phyloP scores from a whole-genome alignment of 1,140 invertebrate species.

The Apolygus lucorum region DNA sequence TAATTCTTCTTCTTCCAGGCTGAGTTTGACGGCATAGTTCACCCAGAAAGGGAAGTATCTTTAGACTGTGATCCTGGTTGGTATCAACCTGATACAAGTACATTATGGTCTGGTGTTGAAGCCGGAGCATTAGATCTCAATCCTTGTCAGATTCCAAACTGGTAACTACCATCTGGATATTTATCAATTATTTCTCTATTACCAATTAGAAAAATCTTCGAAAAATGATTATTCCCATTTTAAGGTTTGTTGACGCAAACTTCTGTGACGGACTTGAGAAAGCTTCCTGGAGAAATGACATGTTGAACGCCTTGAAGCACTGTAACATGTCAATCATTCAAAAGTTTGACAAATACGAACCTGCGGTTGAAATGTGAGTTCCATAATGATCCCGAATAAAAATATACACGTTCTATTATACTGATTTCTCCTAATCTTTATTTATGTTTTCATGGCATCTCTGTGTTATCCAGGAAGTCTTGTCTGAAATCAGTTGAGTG shows the following conservation, averaged over 20 bases:
- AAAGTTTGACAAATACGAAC: slow-evolving; percentile 53
- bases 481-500: slow-evolving; percentile 74
- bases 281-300: slow-evolving; percentile 58
- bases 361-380: slow-evolving; percentile 59
- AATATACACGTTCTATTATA: too few relatives aligned
- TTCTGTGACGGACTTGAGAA: slow-evolving; percentile 36
- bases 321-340: slow-evolving; percentile 43
- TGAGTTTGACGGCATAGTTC: slow-evolving; percentile 50
- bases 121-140: slow-evolving; percentile 69
- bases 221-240: too few relatives aligned
- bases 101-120: slow-evolving; percentile 61
- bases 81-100: slow-evolving; percentile 22
- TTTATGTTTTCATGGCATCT: too few relatives aligned
- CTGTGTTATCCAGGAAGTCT: slow-evolving; percentile 46
- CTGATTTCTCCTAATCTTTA: too few relatives aligned
- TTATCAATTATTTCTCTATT: too few relatives aligned
- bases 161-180: too few relatives aligned
- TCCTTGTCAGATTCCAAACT: slow-evolving; percentile 58
- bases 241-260: slow-evolving; percentile 48
- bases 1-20: slow-evolving; percentile 18
- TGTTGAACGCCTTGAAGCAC: slow-evolving; percentile 57
- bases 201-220: too few relatives aligned
- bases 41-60: slow-evolving; percentile 51
- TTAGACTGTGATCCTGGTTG: slow-evolving; percentile 34
- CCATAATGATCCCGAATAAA: too few relatives aligned